Percentiles rank a stretch among this genome's conserved stretches.
phyloP scores from a whole-genome alignment of 2,888 invertebrate genomes.

The Apeira syringaria region DNA sequence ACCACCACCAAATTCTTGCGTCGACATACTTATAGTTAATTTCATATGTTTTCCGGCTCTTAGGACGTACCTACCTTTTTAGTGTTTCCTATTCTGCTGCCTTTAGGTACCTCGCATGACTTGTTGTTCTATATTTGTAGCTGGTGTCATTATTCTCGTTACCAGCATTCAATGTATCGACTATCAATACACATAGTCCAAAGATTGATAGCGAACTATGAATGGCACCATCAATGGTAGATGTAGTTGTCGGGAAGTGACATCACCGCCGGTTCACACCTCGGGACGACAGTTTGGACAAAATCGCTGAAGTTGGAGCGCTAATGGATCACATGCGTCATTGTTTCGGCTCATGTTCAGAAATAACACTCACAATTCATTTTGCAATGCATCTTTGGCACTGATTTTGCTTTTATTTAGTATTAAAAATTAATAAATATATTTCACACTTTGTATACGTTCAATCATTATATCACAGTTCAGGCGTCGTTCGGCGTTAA shows the following conservation, averaged over 20 bases:
- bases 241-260: conserved; percentile 53
- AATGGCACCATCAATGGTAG: conserved; percentile 27
- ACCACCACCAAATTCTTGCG: too few relatives aligned
- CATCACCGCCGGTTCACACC: conserved; percentile 57
- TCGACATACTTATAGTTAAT: too few relatives aligned
- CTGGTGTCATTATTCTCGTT: background rate
- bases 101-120: too few relatives aligned
- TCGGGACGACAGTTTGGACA: conserved; percentile 29
- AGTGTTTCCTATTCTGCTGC: too few relatives aligned
- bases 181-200: conserved; percentile 7
- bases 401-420: conserved; percentile 72
- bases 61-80: too few relatives aligned
- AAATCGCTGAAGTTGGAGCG: conserved; percentile 39
- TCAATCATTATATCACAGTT: conserved; percentile 78
- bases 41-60: too few relatives aligned
- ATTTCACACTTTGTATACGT: conserved; percentile 54
- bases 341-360: conserved; percentile 28
- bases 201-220: too few relatives aligned
- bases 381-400: conserved; percentile 80
- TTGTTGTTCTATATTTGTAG: background rate
- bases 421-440: conserved; percentile 57
- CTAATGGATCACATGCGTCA: conserved; percentile 46
- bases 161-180: background rate
- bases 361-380: conserved; percentile 36
- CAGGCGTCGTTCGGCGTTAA: conserved; percentile 52